These are phyloP conservation scores for Denticeps clupeoides DNA, from an alignment of 2,797 vertebrate species.

Conservation along the genomic window DNA sequence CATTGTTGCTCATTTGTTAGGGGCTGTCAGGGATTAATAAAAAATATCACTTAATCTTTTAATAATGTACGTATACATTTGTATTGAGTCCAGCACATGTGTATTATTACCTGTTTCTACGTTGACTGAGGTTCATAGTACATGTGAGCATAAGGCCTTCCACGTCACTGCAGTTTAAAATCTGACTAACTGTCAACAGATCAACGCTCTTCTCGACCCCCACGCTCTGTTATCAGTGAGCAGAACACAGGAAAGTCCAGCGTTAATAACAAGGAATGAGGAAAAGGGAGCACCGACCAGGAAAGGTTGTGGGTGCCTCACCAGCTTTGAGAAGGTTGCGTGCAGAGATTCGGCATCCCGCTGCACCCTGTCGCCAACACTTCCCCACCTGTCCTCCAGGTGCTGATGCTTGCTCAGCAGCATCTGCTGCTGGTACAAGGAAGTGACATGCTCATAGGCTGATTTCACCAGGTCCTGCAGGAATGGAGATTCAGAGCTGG, in stretches of 20 bases:
- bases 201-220: conserved; percentile 5
- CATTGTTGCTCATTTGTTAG: too few species aligned
- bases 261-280: too few species aligned
- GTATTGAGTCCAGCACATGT: too few species aligned
- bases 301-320: too few species aligned
- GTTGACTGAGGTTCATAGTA: too few species aligned
- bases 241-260: too few species aligned
- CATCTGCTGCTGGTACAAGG: conserved; percentile 37
- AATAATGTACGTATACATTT: too few species aligned
- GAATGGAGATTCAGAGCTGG: conserved; percentile 5
- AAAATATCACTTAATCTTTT: too few species aligned
- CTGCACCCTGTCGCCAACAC: conserved; percentile 19
- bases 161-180: conserved; percentile 13
- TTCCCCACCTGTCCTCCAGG: conserved; percentile 32
- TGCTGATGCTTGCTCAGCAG: neutral
- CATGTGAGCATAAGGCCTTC: conserved; percentile 19
- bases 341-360: conserved; percentile 33
- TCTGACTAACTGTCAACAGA: conserved; percentile 28
- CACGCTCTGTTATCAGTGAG: too few species aligned
- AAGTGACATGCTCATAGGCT: conserved; percentile 16
- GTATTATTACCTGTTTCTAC: too few species aligned
- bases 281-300: too few species aligned
- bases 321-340: conserved; percentile 22
- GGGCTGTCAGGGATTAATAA: too few species aligned
- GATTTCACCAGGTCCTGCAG: conserved; percentile 19